Evolutionary conservation across 2,888 invertebrate genomes (phyloP).

Genomic region (Glaucopsyche alexis): DNA sequence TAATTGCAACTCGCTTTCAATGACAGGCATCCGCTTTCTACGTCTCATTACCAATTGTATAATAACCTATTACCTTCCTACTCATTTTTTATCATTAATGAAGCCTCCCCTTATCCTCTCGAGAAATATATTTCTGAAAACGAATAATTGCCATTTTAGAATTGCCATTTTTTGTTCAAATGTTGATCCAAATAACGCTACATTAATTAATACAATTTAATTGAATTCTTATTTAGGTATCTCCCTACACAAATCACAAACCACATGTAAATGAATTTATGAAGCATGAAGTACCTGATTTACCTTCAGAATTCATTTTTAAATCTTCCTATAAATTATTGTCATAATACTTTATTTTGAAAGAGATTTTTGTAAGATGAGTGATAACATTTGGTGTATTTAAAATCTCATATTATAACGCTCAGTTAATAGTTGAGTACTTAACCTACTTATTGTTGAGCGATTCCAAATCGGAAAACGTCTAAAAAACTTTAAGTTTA

Average conservation of each 20-base stretch:
- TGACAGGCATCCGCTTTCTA: constrained; percentile 12
- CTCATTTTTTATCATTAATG: background rate
- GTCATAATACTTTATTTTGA: too few species aligned
- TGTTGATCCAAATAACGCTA: background rate
- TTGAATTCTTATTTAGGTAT: background rate
- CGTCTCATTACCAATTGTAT: constrained; percentile 21
- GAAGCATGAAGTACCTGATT: too few species aligned
- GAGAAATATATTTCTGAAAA: background rate
- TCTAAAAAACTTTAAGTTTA: constrained; percentile 24
- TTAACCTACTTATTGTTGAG: background rate
- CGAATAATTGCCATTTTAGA: background rate
- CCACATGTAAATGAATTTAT: too few species aligned
- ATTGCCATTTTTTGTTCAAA: background rate
- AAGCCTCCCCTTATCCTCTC: background rate
- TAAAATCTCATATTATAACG: too few species aligned
- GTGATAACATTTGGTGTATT: too few species aligned
- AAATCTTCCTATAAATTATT: too few species aligned
- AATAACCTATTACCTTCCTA: background rate
- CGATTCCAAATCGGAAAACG: background rate
- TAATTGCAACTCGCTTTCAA: constrained; percentile 23
- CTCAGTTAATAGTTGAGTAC: too few species aligned
- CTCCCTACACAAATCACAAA: too few species aligned
- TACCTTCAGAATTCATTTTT: too few species aligned
- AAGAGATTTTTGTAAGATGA: too few species aligned
- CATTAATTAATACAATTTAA: background rate